Conservation (phyloP, 2,797 vertebrate genomes). For the Heliangelus exortis region DNA sequence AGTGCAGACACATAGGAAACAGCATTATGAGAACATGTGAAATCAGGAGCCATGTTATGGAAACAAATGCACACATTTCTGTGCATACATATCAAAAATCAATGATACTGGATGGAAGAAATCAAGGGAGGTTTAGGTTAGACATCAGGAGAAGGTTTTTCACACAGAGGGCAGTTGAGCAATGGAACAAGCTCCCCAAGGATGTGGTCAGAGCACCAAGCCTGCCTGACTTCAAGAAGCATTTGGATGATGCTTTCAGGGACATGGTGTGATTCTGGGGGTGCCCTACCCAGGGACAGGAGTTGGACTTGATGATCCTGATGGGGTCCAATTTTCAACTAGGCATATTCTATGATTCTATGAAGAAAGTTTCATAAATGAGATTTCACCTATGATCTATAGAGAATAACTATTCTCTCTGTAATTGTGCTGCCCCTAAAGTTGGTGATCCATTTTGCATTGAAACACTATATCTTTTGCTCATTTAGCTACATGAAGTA, state of each 20-base stretch:
- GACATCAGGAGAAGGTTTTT: too few relatives aligned
- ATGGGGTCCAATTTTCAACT: too few relatives aligned
- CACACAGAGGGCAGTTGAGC: too few relatives aligned
- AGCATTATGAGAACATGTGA: not conserved
- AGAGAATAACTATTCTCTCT: not conserved
- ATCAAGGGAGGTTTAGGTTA: too few relatives aligned
- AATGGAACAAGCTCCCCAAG: too few relatives aligned
- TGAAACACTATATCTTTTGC: not conserved
- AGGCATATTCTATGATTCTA: too few relatives aligned
- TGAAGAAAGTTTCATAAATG: not conserved
- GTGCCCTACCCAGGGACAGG: too few relatives aligned
- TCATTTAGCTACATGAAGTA: not conserved
- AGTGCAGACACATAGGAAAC: not conserved
- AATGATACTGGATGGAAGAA: rapidly evolving
- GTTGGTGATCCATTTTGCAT: not conserved
- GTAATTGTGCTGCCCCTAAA: not conserved
- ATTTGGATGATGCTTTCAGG: too few relatives aligned
- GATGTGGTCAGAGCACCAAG: too few relatives aligned
- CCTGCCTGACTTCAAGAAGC: too few relatives aligned
- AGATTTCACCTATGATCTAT: not conserved
- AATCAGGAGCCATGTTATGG: not conserved
- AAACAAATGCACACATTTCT: not conserved
- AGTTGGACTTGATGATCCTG: too few relatives aligned
- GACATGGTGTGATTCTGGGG: too few relatives aligned
- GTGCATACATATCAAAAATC: not conserved